Evolutionary conservation across 2,113 vertebrate genomes (phyloP), one percentile per base, ranked within the genome.

Genomic region (Thinocorus orbignyianus): DNA sequence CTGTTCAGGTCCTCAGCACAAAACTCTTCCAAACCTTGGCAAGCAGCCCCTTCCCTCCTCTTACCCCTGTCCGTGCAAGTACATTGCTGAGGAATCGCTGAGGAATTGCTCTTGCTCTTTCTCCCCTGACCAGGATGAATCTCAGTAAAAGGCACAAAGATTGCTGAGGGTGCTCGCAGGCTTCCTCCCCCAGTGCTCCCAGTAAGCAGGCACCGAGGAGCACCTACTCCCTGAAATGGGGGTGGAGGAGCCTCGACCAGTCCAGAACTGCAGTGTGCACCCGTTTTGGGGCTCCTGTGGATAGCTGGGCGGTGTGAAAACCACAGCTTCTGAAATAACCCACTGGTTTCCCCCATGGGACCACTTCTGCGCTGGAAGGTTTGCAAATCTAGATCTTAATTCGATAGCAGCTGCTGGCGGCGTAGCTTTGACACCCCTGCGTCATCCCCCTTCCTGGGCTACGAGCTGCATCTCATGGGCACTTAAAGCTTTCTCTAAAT

Each of bases 211-310:
- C 39, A 22, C 13, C 0, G 30, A 52, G 20, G 25, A 22, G 31
- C 1, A 0, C 17, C 2, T 0, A 4, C 14, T 31, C 42, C 37
- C 42, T 23, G 39, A 17, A 15, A 6, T 1, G 2, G 9, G 44
- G 17, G 10, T 1, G 9, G 46, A 14, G 42, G 30, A 76, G 7
- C 49, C 17, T 10, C 1, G 3, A 13, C 8, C 52, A 31, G 24
- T 2, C 39, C 7, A 1, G 26, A 24, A 1, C 3, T 31, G 70
- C 4, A 5, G 6, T 6, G 5, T 8, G 18, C 13, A 5, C 17
- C 49, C 15, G 0, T 17, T 25, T 1, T 7, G 31, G 62, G 58
- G 76, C 30, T 37, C 4, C 65, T 44, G 39, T 31, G 26, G 15
- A 19, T 6, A 8, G 17, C 33, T 1, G 2, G 15, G 55, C 4